Conservation (phyloP, 1,140 invertebrate species). For the Danaus melanippus region DNA sequence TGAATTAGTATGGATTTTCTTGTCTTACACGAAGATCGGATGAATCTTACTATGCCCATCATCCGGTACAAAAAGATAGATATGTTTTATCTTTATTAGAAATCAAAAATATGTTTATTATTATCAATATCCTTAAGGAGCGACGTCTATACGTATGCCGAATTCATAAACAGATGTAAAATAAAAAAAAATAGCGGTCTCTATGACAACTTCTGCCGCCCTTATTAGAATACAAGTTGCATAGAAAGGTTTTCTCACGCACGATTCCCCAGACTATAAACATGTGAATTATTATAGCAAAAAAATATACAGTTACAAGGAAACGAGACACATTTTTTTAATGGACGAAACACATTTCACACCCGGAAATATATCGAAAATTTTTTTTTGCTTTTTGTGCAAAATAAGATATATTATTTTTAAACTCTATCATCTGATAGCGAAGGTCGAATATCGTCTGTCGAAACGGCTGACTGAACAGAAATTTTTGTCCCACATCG, state of each 20-base stretch:
- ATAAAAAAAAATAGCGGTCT: constrained; percentile 37
- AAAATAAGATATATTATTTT: constrained; percentile 6
- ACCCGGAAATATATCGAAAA: constrained; percentile 50
- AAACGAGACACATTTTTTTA: constrained; percentile 49
- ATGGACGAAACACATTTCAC: constrained; percentile 59
- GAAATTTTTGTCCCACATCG: constrained; percentile 19
- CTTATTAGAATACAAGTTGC: constrained; percentile 53
- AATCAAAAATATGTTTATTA: too few relatives aligned
- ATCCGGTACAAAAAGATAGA: too few relatives aligned
- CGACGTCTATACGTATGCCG: constrained; percentile 18
- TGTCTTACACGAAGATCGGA: too few relatives aligned
- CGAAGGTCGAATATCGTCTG: constrained; percentile 23
- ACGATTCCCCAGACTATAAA: constrained; percentile 34
- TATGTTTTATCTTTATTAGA: too few relatives aligned
- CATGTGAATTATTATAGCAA: constrained; percentile 38
- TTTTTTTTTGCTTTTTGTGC: constrained; percentile 13
- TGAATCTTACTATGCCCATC: too few relatives aligned
- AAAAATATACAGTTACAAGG: constrained; percentile 44
- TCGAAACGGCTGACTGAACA: constrained; percentile 10
- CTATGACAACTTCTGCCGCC: constrained; percentile 31
- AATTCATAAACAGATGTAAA: constrained; percentile 28
- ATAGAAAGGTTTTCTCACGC: constrained; percentile 44
- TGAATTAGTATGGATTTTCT: too few relatives aligned
- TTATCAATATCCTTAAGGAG: neutral
- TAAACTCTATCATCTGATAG: constrained; percentile 13